These are phyloP conservation scores for Mesaphorura yosii DNA, from an alignment of 1,140 invertebrate species.

Conservation along the genomic window DNA sequence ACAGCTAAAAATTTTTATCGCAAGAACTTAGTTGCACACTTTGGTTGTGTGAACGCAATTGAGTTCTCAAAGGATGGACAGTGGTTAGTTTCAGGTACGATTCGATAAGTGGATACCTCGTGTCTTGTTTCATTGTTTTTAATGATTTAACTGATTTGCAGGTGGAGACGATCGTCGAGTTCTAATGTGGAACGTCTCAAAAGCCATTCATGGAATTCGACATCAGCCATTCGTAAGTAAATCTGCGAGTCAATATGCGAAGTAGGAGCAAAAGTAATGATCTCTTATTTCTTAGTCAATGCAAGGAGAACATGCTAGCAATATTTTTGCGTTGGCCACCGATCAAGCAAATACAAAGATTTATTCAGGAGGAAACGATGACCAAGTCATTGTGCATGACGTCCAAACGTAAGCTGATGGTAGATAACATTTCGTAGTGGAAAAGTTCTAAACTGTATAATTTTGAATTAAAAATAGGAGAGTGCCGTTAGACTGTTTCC, in stretches of 20 bases:
- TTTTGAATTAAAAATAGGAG: too few relatives aligned
- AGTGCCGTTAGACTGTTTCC: constrained; percentile 64
- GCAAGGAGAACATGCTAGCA: constrained; percentile 74
- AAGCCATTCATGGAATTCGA: constrained; percentile 49
- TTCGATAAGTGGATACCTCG: not conserved
- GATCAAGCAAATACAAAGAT: constrained; percentile 64
- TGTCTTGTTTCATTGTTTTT: not conserved
- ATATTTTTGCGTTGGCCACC: constrained; percentile 85
- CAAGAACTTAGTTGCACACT: constrained; percentile 76
- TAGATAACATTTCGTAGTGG: too few relatives aligned
- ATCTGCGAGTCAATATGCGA: too few relatives aligned
- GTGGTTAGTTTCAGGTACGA: constrained; percentile 68
- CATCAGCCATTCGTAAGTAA: constrained; percentile 46
- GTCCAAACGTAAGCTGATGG: constrained; percentile 60
- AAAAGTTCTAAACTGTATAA: too few relatives aligned
- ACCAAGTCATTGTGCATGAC: constrained; percentile 82
- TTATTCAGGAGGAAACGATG: constrained; percentile 89
- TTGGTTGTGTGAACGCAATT: constrained; percentile 91
- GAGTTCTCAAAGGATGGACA: constrained; percentile 83
- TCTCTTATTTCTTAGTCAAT: too few relatives aligned
- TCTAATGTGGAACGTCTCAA: constrained; percentile 73
- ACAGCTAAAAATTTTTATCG: constrained; percentile 53
- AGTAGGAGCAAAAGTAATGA: too few relatives aligned
- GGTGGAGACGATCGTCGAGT: constrained; percentile 85
- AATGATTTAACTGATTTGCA: constrained; percentile 33